Conservation (phyloP, 2,888 invertebrate species). For the Andrena hattorfiana region DNA sequence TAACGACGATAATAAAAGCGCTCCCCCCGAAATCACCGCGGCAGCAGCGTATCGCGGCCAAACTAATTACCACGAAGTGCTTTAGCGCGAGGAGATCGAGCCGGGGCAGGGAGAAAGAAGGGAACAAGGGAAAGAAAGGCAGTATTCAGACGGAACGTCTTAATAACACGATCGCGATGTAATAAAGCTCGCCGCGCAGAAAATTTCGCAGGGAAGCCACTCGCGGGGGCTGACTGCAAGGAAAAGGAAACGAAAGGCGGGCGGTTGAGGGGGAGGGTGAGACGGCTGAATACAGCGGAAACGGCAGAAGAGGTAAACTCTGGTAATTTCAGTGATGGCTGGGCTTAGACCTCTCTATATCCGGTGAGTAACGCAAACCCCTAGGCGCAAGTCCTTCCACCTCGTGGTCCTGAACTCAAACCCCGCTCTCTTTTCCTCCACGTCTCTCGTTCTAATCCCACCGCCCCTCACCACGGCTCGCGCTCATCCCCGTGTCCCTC, state of each 20-base stretch:
- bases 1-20: background rate
- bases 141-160: conserved; percentile 55
- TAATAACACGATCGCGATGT: conserved; percentile 74
- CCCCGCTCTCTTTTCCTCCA: conserved; percentile 39
- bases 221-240: background rate
- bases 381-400: conserved; percentile 69
- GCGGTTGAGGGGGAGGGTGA: conserved; percentile 21
- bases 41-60: conserved; percentile 7
- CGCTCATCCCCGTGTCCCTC: conserved; percentile 43
- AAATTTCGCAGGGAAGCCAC: conserved; percentile 20
- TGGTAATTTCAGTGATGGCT: conserved; percentile 83
- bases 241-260: conserved; percentile 43
- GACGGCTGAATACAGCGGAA: conserved; percentile 55
- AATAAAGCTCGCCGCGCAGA: conserved; percentile 59
- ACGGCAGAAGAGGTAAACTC: conserved; percentile 76
- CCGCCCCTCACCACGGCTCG: conserved; percentile 29
- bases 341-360: conserved; percentile 80
- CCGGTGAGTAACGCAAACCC: conserved; percentile 76
- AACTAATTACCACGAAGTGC: conserved; percentile 32
- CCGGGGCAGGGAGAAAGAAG: background rate
- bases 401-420: conserved; percentile 69
- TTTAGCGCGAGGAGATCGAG: conserved; percentile 4
- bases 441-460: conserved; percentile 52
- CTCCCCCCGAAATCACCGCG: background rate
- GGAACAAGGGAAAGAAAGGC: conserved; percentile 1